Percentiles rank a stretch among this genome's conserved stretches.
phyloP scores from a whole-genome alignment of 1,140 invertebrate genomes.

The Listronotus bonariensis region DNA sequence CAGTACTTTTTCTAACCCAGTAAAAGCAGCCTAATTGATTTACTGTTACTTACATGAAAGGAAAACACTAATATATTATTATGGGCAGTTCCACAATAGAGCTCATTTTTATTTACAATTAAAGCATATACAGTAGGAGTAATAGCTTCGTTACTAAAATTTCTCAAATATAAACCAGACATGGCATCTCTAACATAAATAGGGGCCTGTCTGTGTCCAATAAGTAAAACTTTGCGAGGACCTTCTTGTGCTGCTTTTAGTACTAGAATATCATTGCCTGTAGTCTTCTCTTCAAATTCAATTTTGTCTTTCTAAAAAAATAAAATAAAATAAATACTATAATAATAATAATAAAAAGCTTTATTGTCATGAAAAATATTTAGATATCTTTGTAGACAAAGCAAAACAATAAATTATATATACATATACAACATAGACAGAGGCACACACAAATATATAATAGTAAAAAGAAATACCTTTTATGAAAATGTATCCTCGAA shows the following conservation, averaged over 20 bases:
- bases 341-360: no score
- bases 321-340: background rate
- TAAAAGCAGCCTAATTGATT: no score
- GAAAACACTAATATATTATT: constrained; percentile 49
- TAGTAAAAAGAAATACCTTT: no score
- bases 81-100: constrained; percentile 51
- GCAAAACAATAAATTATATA: no score
- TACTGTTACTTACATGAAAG: constrained; percentile 46
- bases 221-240: constrained; percentile 59
- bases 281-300: constrained; percentile 57
- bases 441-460: no score
- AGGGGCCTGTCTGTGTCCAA: constrained; percentile 61
- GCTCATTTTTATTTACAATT: constrained; percentile 43
- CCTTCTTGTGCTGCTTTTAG: constrained; percentile 62
- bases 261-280: constrained; percentile 58
- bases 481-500: no score
- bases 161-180: constrained; percentile 58
- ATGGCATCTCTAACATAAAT: constrained; percentile 61
- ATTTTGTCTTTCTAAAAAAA: constrained; percentile 53
- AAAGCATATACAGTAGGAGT: constrained; percentile 48
- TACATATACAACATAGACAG: no score
- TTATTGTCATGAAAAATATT: no score
- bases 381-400: no score
- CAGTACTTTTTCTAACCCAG: no score
- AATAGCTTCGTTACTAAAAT: constrained; percentile 28